Base-by-base conservation (phyloP, 2,888 invertebrate genomes). In the Coelopa pilipes region DNA sequence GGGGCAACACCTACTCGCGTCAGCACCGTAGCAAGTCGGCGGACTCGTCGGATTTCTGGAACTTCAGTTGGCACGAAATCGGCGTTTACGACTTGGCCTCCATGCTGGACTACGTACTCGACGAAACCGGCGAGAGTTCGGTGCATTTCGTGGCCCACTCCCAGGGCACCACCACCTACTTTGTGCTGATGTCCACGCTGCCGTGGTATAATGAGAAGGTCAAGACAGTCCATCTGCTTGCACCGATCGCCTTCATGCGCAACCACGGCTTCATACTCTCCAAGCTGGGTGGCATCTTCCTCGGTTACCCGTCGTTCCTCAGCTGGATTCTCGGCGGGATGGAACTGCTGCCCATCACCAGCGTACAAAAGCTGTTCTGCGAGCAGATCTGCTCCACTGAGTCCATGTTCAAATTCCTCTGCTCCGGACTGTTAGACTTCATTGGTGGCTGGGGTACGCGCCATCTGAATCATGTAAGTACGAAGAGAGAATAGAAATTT, bases 71-170 rank as follows among this genome's bases (percentile, higher is more conserved):
- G 89, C 91, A 93, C 80, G 92, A 94, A 84, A 91, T 93, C 88
- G 93, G 92, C 0, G 79, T 89, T 34, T 90, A 90, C 78, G 97
- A 98, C 85, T 81, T 97, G 67, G 95, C 96, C 0, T 90, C 94
- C 0, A 93, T 93, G 90, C 91, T 97, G 70, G 93, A 97, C 83
- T 91, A 92, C 81, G 89, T 92, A 1, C 83, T 93, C 0, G 81
- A 82, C 0, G 76, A 81, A 3, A 92, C 94, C 0, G 89, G 90
- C 0, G 88, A 90, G 62, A 80, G 89, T 4, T 88, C 91, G 47
- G 81, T 96, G 0, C 92, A 92, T 82, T 96, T 95, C 84, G 87
- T 93, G 0, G 96, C 95, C 92, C 86, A 86, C 74, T 86, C 87
- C 0, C 87, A 86, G 78, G 87, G 97, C 1, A 94, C 95, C 0